A percentile compares a stretch with the other conserved stretches of the same genome.
phyloP scores from a whole-genome alignment of 2,797 vertebrate genomes.

The Rhinella marina region DNA sequence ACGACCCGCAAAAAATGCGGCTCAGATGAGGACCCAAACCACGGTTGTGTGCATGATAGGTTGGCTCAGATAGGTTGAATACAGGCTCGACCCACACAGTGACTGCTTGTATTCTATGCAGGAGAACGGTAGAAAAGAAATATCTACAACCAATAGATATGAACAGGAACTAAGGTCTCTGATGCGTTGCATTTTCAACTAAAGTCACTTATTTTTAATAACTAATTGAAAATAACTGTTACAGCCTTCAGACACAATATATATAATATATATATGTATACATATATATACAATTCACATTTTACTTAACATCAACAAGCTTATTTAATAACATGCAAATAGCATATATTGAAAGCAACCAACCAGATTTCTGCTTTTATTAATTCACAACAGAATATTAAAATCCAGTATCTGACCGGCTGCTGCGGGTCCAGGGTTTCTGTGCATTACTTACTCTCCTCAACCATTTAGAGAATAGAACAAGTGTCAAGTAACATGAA shows the following conservation, averaged over 20 bases:
- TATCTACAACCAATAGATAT: not conserved
- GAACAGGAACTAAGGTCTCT: conserved; percentile 17
- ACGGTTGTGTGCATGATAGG: too few species aligned
- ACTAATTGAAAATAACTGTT: conserved; percentile 20
- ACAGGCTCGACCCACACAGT: not conserved
- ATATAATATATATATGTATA: conserved; percentile 14
- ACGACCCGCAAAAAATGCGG: too few species aligned
- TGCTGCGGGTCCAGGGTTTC: not conserved
- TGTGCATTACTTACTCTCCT: not conserved
- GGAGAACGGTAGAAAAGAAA: not conserved
- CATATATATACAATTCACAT: conserved; percentile 23
- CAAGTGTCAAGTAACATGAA: not conserved
- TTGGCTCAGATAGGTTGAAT: not conserved
- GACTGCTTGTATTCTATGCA: not conserved
- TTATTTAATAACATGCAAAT: conserved; percentile 35
- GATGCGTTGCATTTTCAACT: conserved; percentile 11
- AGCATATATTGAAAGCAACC: not conserved
- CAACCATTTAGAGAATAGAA: not conserved
- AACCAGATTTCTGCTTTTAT: not conserved
- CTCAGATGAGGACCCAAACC: too few species aligned
- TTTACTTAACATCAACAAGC: not conserved
- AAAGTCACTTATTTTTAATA: conserved; percentile 18
- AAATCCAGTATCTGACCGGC: not conserved
- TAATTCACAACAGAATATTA: not conserved
- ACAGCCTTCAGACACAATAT: conserved; percentile 19